phyloP scores from a whole-genome alignment of 2,888 invertebrate genomes.

The Eupsilia transversa region DNA sequence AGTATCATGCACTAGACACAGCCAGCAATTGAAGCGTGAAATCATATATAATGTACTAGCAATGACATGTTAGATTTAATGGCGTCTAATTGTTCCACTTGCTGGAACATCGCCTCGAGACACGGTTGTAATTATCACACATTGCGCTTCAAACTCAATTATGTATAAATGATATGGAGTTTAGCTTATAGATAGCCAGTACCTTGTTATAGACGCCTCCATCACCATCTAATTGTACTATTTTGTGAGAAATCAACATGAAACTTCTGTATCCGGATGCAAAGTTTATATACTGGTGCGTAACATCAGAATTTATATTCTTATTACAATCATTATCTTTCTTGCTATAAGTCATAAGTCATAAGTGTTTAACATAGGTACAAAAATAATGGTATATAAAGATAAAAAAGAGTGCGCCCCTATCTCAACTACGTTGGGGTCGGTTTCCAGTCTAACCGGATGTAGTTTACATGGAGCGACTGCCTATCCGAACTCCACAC shows the following conservation, averaged over 20 bases:
- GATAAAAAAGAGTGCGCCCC: too few species aligned
- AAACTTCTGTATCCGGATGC: neutral
- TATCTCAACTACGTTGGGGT: too few species aligned
- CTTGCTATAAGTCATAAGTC: too few species aligned
- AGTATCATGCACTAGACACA: neutral
- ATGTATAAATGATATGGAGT: neutral
- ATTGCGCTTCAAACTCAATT: constrained; percentile 10
- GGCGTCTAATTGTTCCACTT: constrained; percentile 38
- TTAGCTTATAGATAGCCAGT: neutral
- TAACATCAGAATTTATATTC: neutral
- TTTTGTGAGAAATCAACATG: neutral
- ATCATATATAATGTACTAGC: constrained; percentile 30
- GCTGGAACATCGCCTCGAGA: constrained; percentile 35
- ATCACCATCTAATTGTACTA: neutral
- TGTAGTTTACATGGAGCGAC: too few species aligned
- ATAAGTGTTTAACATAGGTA: too few species aligned
- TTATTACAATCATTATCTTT: neutral
- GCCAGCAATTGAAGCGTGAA: constrained; percentile 20
- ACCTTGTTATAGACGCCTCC: neutral
- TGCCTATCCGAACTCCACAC: too few species aligned
- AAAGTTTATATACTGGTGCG: neutral
- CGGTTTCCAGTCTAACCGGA: too few species aligned
- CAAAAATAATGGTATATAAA: too few species aligned
- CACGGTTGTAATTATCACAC: constrained; percentile 39
- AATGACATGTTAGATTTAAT: constrained; percentile 40